Evolutionary conservation across 2,888 invertebrate genomes (phyloP).

Genomic region (Nebria brevicollis): DNA sequence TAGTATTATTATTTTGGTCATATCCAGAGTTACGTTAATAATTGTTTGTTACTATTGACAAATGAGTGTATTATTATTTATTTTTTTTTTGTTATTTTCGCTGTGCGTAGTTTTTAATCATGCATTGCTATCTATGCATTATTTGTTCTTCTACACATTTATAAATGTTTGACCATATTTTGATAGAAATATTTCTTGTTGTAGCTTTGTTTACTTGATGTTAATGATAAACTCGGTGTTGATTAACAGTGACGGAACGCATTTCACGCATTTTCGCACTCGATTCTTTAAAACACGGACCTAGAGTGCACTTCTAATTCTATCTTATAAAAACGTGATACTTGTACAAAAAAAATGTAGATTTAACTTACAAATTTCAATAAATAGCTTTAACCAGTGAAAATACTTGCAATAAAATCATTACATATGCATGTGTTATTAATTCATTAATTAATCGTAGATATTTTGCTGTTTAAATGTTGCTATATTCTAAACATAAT

Average conservation of each 20-base stretch:
- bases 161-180: slow-evolving; percentile 18
- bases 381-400: neutral
- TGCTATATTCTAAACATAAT: neutral
- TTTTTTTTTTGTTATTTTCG: slow-evolving; percentile 37
- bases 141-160: too few species aligned
- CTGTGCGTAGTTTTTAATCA: slow-evolving; percentile 17
- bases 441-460: neutral
- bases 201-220: slow-evolving; percentile 23
- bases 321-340: slow-evolving; percentile 36
- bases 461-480: neutral
- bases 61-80: slow-evolving; percentile 25
- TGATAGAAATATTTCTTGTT: slow-evolving; percentile 27
- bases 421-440: neutral
- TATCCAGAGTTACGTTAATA: slow-evolving; percentile 25
- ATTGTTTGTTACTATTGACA: slow-evolving; percentile 9
- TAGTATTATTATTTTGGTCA: slow-evolving; percentile 31
- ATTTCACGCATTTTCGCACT: neutral
- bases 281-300: neutral
- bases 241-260: slow-evolving; percentile 34
- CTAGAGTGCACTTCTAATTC: slow-evolving; percentile 34
- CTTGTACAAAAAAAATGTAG: slow-evolving; percentile 35
- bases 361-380: neutral
- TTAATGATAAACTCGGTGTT: slow-evolving; percentile 12
- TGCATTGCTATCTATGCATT: too few species aligned
- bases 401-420: neutral